phyloP scores from a whole-genome alignment of 2,888 invertebrate genomes.

The Ophion obscuratus region DNA sequence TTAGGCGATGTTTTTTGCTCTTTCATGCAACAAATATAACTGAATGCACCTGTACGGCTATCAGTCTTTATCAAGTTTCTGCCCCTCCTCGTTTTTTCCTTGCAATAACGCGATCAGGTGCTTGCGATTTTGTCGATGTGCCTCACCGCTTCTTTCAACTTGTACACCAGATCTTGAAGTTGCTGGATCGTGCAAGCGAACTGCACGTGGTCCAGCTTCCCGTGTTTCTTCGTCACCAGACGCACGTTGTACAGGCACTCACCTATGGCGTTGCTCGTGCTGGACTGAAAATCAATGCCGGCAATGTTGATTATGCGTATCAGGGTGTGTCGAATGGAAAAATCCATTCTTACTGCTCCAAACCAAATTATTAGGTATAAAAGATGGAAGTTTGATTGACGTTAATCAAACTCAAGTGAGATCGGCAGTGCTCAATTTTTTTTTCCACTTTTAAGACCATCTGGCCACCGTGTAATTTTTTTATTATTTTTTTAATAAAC shows the following conservation, averaged over 20 bases:
- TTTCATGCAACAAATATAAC: constrained; percentile 82
- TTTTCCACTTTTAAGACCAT: no score
- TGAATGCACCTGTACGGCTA: constrained; percentile 77
- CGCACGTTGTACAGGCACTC: constrained; percentile 75
- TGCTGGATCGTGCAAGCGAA: constrained; percentile 88
- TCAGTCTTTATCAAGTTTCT: constrained; percentile 49
- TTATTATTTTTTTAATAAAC: not conserved
- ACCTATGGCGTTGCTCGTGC: constrained; percentile 72
- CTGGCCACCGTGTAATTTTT: no score
- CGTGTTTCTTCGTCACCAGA: constrained; percentile 75
- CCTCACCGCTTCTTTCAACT: constrained; percentile 87
- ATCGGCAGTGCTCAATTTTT: not conserved
- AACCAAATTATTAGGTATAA: not conserved
- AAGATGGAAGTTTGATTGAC: not conserved
- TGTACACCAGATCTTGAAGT: constrained; percentile 88
- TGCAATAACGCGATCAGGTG: constrained; percentile 52
- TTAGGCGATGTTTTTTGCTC: constrained; percentile 80
- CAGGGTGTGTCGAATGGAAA: no score
- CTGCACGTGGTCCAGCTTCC: constrained; percentile 84
- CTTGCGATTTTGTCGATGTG: constrained; percentile 86
- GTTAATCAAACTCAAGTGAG: not conserved
- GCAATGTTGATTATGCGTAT: no score
- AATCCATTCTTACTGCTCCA: no score
- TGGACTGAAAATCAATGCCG: constrained; percentile 72
- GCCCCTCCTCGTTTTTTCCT: not conserved